Conservation (phyloP, 1,140 invertebrate genomes). For the Berghia stephanieae region DNA sequence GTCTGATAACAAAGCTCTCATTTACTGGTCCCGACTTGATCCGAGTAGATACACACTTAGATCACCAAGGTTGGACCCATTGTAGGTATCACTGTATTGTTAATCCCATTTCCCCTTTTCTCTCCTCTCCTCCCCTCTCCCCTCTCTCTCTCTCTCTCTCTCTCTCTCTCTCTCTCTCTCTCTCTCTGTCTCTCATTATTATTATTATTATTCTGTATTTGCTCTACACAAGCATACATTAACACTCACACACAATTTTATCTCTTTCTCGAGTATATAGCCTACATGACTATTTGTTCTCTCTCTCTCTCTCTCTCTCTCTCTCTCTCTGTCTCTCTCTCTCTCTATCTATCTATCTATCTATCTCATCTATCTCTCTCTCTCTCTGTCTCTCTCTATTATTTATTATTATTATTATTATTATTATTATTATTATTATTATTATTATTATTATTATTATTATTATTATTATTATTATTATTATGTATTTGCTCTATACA, state of each 20-base stretch:
- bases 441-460: too few relatives aligned
- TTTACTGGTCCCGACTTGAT: neutral
- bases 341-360: neutral
- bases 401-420: too few relatives aligned
- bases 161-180: constrained; percentile 22
- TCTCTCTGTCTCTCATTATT: neutral
- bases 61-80: neutral
- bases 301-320: neutral
- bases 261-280: neutral
- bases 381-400: too few relatives aligned
- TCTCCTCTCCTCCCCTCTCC: neutral
- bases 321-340: neutral
- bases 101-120: too few relatives aligned
- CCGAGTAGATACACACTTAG: neutral
- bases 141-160: constrained; percentile 27
- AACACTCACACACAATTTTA: too few relatives aligned
- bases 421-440: too few relatives aligned
- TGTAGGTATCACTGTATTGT: too few relatives aligned
- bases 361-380: neutral
- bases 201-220: neutral
- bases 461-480: neutral
- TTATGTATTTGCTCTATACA: neutral
- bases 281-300: neutral
- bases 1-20: neutral
- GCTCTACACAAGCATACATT: too few relatives aligned